phyloP scores from a whole-genome alignment of 2,888 invertebrate genomes.

The Pteria penguin region DNA sequence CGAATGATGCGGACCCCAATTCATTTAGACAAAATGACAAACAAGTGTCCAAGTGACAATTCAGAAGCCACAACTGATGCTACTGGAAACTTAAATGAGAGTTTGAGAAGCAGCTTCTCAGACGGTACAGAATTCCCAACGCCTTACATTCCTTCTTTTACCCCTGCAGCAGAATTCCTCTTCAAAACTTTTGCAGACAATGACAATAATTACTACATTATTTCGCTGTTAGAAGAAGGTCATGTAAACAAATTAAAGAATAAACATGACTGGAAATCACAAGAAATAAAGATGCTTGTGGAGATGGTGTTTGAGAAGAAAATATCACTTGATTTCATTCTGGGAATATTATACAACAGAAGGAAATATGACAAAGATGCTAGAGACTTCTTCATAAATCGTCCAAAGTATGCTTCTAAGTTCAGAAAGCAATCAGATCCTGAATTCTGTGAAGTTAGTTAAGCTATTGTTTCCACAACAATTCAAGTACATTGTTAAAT shows the following conservation, averaged over 20 bases:
- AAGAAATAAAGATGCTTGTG: slow-evolving; percentile 47
- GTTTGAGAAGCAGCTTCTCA: not conserved
- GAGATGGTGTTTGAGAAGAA: slow-evolving; percentile 69
- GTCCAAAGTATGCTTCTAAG: not conserved
- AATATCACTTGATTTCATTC: slow-evolving; percentile 59
- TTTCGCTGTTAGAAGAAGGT: slow-evolving; percentile 10
- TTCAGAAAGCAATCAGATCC: not conserved
- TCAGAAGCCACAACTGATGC: not conserved
- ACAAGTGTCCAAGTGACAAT: not conserved
- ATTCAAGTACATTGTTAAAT: too few relatives aligned
- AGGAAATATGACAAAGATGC: slow-evolving; percentile 56
- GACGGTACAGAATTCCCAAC: not conserved
- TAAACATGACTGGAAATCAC: not conserved
- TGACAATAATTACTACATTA: slow-evolving; percentile 24
- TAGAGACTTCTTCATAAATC: slow-evolving; percentile 40
- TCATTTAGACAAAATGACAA: not conserved
- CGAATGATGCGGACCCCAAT: not conserved
- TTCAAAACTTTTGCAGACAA: slow-evolving; percentile 22
- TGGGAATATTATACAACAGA: slow-evolving; percentile 61
- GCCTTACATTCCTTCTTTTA: not conserved
- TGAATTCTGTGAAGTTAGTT: slow-evolving; percentile 19
- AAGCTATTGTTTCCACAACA: too few relatives aligned
- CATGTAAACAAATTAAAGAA: not conserved
- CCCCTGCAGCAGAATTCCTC: not conserved
- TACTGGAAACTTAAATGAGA: not conserved